These are phyloP conservation scores for Rhodinocichla rosea DNA, from an alignment of 2,113 vertebrate genomes.

Conservation along the genomic window DNA sequence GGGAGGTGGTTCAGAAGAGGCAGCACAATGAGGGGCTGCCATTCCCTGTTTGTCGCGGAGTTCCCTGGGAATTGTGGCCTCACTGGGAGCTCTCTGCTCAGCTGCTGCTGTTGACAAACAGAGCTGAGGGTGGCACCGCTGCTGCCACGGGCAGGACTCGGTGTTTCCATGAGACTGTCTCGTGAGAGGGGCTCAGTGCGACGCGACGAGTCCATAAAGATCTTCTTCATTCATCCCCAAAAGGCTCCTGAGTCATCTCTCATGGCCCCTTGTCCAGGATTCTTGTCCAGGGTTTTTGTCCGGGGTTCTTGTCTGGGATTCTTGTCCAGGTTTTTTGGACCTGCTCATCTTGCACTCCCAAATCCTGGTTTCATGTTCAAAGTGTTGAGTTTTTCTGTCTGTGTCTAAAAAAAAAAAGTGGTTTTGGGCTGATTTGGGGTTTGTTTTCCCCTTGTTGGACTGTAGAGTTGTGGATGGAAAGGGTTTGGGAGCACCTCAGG, in stretches of 20 bases:
- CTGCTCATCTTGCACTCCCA: not conserved
- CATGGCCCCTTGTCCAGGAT: not conserved
- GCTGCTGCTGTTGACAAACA: not conserved
- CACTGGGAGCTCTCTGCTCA: accelerated
- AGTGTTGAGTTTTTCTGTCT: not conserved
- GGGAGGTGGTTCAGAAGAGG: accelerated
- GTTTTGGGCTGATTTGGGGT: not conserved
- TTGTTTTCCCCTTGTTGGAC: not conserved
- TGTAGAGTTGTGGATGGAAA: not conserved
- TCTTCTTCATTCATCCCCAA: not conserved
- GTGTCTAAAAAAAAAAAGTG: not conserved
- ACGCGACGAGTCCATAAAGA: not conserved
- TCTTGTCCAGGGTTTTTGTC: not conserved
- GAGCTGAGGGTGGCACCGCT: not conserved
- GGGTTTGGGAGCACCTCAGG: accelerated
- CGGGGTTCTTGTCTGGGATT: not conserved
- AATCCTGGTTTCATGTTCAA: not conserved
- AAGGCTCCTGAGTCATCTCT: not conserved
- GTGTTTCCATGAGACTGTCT: not conserved
- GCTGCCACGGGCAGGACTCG: accelerated
- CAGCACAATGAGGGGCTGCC: accelerated
- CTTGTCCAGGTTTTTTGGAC: not conserved
- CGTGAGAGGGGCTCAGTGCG: not conserved
- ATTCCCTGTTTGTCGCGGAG: no score
- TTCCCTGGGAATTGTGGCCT: accelerated